Conservation (phyloP, 2,113 vertebrate genomes). For the Catagonus wagneri region DNA sequence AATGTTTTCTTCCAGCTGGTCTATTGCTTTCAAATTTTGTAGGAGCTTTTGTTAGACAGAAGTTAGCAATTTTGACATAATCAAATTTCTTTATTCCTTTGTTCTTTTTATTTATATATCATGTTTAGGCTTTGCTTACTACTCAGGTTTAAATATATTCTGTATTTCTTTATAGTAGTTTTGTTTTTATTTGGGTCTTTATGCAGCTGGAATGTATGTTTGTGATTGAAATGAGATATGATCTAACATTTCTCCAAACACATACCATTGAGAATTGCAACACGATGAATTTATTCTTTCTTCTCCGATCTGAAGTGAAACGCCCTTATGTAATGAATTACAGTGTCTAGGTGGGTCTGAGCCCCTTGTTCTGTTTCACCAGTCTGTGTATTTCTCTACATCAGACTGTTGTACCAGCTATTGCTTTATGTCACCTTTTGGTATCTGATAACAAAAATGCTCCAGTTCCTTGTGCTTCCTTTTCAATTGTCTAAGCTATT, state of each 20-base stretch:
- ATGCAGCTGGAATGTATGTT: conserved; percentile 33
- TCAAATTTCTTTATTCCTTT: not conserved
- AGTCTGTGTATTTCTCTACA: not conserved
- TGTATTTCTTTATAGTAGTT: conserved; percentile 52
- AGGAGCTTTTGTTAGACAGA: conserved; percentile 31
- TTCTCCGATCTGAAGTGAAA: not conserved
- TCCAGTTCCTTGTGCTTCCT: not conserved
- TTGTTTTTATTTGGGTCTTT: conserved; percentile 38
- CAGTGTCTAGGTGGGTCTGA: not conserved
- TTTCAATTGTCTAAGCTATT: not conserved
- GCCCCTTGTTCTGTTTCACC: not conserved
- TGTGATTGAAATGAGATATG: conserved; percentile 20
- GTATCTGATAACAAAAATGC: conserved; percentile 28
- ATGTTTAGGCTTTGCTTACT: not conserved
- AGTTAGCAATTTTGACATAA: conserved; percentile 41
- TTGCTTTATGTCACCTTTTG: conserved; percentile 30
- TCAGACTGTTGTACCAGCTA: not conserved
- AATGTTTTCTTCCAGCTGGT: conserved; percentile 44
- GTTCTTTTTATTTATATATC: not conserved
- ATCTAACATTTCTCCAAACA: conserved; percentile 9
- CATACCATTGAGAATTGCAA: not conserved
- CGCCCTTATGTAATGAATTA: not conserved
- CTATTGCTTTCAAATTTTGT: conserved; percentile 37
- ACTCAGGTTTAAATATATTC: conserved; percentile 34
- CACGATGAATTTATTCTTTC: not conserved